Evolutionary conservation across 2,888 invertebrate species (phyloP), one percentile per base, ranked within the genome.

Genomic region (Chaetogeoica ovagalla): DNA sequence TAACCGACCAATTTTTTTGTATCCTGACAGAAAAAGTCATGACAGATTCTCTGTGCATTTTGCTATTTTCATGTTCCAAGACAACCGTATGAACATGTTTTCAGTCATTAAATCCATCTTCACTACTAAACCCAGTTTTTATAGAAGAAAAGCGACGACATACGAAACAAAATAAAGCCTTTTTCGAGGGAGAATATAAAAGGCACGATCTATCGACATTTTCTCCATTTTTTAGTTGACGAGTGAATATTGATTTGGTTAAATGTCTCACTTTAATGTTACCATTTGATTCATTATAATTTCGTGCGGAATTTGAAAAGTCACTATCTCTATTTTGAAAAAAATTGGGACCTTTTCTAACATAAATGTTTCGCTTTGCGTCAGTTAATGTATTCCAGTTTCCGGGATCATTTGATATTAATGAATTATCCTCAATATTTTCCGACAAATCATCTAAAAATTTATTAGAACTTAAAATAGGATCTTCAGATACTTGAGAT

Each of bases 181-280:
- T 57, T 68, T 65, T 68, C 43, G 66, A 55, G 23, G 59, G n/a
- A 48, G 76, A 76, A 76, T 52, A 76, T 30, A 39, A 68, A 30
- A 76, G 68, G 21, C 52, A 76, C 19, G 48, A 66, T 69, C 77
- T 48, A 43, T 77, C 43, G n/a, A 55, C 17, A 52, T 57, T 59
- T 68, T 77, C 52, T 59, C 60, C 43, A 69, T 77, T 77, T 30
- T 59, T 68, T 23, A 59, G 52, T 77, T 77, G 65, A 65, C 65
- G 65, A 65, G 65, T 65, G 43, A 43, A 43, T 43, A 43, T 43
- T 43, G 43, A 43, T 9, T 43, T 66, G 21, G 66, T 66, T 66
- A 66, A 65, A 21, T 48, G 66, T 66, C 66, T 66, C 15, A 66
- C 13, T 66, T 66, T 66, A 66, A 66, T 48, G 4, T 43, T 66